These are phyloP conservation scores for Prietella phreatophila DNA, from an alignment of 2,113 vertebrate genomes.

Conservation along the genomic window DNA sequence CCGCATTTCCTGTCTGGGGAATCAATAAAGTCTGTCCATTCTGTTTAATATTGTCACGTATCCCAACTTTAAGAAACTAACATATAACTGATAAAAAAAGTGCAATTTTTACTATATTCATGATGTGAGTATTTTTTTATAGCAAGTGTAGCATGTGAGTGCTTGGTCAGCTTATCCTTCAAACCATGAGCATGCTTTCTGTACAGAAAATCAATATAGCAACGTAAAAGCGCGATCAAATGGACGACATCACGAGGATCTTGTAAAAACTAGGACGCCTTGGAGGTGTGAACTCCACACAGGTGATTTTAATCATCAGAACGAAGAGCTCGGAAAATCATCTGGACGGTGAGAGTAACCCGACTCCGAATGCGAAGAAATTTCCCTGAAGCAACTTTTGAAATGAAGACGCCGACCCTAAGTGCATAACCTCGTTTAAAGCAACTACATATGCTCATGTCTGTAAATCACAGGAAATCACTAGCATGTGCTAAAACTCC, in stretches of 20 bases:
- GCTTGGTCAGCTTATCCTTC: background rate
- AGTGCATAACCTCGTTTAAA: background rate
- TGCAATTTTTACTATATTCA: background rate
- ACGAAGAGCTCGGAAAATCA: background rate
- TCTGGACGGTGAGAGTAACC: background rate
- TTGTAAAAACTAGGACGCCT: too few species aligned
- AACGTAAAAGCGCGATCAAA: background rate
- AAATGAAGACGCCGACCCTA: background rate
- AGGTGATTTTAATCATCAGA: background rate
- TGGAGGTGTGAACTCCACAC: background rate
- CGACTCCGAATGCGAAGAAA: background rate
- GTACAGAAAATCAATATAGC: background rate
- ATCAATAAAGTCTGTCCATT: background rate
- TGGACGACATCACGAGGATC: background rate
- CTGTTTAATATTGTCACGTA: background rate
- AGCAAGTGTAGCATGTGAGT: background rate
- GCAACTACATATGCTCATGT: background rate
- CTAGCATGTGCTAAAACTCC: background rate
- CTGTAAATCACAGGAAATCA: background rate
- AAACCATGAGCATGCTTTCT: background rate
- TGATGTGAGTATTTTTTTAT: background rate
- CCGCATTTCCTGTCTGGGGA: background rate
- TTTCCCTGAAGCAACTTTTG: background rate
- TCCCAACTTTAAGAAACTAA: background rate
- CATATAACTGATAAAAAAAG: background rate